phyloP scores from a whole-genome alignment of 2,888 invertebrate species.

The Erpobdella octoculata region DNA sequence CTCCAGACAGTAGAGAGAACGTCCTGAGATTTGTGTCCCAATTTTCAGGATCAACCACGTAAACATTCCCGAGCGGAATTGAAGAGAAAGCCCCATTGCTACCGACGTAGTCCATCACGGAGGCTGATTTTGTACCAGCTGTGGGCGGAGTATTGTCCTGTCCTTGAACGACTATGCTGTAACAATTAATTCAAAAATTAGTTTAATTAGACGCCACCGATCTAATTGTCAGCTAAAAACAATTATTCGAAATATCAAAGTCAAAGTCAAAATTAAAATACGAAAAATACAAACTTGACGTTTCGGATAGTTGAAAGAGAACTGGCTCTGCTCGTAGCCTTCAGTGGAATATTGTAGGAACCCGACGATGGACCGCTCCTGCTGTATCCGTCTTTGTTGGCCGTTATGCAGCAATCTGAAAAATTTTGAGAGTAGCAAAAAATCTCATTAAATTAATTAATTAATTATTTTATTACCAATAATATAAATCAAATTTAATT shows the following conservation, averaged over 20 bases:
- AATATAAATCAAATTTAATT: too few relatives aligned
- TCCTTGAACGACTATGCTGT: too few relatives aligned
- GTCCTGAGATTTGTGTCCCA: slow-evolving; percentile 97
- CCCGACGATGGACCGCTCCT: slow-evolving; percentile 12
- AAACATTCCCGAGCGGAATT: slow-evolving; percentile 70
- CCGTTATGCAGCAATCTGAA: slow-evolving; percentile 21
- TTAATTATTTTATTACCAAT: too few relatives aligned
- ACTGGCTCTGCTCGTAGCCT: neutral
- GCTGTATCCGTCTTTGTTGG: slow-evolving; percentile 29
- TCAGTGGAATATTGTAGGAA: slow-evolving; percentile 31
- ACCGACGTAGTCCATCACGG: slow-evolving; percentile 12
- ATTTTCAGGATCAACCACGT: slow-evolving; percentile 92
- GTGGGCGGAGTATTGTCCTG: neutral
- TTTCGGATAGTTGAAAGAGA: neutral
- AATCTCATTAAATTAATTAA: too few relatives aligned
- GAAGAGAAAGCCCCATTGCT: slow-evolving; percentile 41
- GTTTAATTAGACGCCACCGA: too few relatives aligned
- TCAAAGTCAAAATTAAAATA: neutral
- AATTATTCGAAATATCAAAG: too few relatives aligned
- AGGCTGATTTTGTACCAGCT: neutral
- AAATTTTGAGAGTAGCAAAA: too few relatives aligned
- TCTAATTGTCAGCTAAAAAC: too few relatives aligned
- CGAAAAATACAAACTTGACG: neutral
- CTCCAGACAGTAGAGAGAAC: slow-evolving; percentile 58
- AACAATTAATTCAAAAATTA: too few relatives aligned